Conservation (phyloP, 2,797 vertebrate species). For the Poecilia velifera region DNA sequence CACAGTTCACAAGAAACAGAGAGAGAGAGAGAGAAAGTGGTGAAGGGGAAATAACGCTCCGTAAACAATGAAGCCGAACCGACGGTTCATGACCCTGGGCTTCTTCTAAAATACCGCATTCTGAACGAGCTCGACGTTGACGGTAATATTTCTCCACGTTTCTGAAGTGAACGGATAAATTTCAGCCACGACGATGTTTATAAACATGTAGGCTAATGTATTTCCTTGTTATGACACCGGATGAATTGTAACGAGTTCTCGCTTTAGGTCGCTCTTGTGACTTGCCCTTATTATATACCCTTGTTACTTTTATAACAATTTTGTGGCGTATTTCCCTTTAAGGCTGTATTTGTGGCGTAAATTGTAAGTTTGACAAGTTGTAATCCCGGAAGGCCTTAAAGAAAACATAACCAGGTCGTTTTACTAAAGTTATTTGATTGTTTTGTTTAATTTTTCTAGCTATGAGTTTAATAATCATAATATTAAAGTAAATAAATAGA, state of each 20-base stretch:
- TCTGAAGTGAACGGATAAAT: too few species aligned
- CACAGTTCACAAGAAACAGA: conserved; percentile 15
- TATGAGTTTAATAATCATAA: not conserved
- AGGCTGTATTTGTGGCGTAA: conserved; percentile 2
- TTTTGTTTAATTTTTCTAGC: not conserved
- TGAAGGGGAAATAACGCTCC: conserved; percentile 26
- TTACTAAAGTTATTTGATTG: not conserved
- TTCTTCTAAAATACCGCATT: not conserved
- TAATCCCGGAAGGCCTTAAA: conserved; percentile 43
- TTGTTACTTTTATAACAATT: not conserved
- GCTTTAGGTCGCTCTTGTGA: not conserved
- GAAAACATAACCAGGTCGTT: not conserved
- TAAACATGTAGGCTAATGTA: not conserved
- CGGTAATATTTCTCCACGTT: conserved; percentile 38
- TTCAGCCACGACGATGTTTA: not conserved
- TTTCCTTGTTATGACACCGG: conserved; percentile 9
- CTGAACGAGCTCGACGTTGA: not conserved
- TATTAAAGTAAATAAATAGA: not conserved
- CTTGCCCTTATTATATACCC: not conserved
- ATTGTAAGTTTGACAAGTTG: conserved; percentile 11
- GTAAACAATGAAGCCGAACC: not conserved
- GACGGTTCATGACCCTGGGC: not conserved
- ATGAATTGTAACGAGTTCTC: not conserved
- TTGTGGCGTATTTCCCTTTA: not conserved
- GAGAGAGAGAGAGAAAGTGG: not conserved